These are phyloP conservation scores for Neogobius melanostomus DNA, from an alignment of 2,113 vertebrate genomes.

Conservation along the genomic window DNA sequence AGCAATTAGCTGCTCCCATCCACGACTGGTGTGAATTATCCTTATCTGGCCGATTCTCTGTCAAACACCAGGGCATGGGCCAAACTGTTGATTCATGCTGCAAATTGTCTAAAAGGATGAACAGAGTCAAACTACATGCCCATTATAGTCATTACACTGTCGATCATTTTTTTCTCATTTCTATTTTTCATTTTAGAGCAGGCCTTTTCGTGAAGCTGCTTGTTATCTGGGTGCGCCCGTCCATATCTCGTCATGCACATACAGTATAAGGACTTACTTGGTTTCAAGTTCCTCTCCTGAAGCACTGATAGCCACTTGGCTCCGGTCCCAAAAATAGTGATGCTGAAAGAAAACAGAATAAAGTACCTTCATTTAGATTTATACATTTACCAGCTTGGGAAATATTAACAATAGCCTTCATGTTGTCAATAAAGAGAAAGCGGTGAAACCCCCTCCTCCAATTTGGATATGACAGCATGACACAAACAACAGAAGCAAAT, in stretches of 20 bases:
- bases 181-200: not conserved
- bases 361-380: not conserved
- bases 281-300: conserved; percentile 88
- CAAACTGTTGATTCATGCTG: conserved; percentile 30
- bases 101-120: conserved; percentile 39
- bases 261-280: conserved; percentile 77
- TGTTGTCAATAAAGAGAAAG: conserved; percentile 23
- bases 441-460: conserved; percentile 43
- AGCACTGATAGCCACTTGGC: conserved; percentile 95
- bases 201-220: conserved; percentile 7
- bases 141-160: conserved; percentile 42
- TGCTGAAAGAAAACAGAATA: conserved; percentile 57
- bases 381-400: not conserved
- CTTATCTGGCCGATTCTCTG: conserved; percentile 40
- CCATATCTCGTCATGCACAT: conserved; percentile 17
- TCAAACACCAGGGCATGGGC: conserved; percentile 29
- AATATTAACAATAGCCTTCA: conserved; percentile 24
- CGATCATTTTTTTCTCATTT: conserved; percentile 21
- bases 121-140: conserved; percentile 30
- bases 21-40: conserved; percentile 46
- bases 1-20: conserved; percentile 50
- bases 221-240: conserved; percentile 28
- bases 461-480: conserved; percentile 44
- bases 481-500: conserved; percentile 40
- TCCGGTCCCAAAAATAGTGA: conserved; percentile 93